Conservation (phyloP, 2,113 vertebrate species). For the Plecotus auritus region DNA sequence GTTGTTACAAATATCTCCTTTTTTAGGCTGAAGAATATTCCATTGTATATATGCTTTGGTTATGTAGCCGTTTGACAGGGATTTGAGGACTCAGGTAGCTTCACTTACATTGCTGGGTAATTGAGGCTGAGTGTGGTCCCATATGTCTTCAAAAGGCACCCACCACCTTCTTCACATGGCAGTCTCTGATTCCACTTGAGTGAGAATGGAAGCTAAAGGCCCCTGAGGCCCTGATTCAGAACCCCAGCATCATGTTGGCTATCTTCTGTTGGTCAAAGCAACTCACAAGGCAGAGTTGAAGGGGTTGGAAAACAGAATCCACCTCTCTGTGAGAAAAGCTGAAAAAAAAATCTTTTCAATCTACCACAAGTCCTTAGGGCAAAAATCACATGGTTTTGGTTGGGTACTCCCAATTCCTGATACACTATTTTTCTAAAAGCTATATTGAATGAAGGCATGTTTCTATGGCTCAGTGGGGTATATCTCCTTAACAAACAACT, state of each 20-base stretch:
- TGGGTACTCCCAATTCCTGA: background rate
- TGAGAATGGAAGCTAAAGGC: background rate
- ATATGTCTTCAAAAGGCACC: background rate
- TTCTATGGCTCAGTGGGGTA: background rate
- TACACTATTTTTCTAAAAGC: background rate
- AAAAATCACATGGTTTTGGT: background rate
- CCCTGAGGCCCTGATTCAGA: background rate
- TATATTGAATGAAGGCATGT: background rate
- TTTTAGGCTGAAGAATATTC: background rate
- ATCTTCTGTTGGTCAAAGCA: background rate
- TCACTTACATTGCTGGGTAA: too few relatives aligned
- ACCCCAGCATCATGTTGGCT: background rate
- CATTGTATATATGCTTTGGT: background rate
- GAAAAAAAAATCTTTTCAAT: background rate
- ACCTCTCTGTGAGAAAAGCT: background rate
- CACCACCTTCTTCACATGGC: background rate
- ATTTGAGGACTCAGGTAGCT: background rate
- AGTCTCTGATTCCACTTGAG: background rate
- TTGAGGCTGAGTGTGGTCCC: background rate
- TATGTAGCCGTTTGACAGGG: accelerated
- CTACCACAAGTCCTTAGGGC: background rate
- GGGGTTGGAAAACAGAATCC: background rate
- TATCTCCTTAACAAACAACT: background rate
- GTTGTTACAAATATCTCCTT: background rate
- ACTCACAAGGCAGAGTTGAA: too few relatives aligned